Conservation (phyloP, 2,113 vertebrate genomes). For the Arvicanthis niloticus region DNA sequence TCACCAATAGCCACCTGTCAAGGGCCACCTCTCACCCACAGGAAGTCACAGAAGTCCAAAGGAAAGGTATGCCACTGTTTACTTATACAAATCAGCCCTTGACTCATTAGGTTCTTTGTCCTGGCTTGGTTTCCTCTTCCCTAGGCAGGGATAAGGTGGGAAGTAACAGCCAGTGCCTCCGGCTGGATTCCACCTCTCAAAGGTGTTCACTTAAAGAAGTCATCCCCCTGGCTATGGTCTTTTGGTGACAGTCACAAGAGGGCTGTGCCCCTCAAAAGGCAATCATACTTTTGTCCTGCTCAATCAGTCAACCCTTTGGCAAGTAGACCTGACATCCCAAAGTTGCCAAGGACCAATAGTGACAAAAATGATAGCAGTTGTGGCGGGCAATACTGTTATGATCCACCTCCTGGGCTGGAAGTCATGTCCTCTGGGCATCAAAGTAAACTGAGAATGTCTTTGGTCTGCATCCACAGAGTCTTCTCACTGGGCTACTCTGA, state of each 20-base stretch:
- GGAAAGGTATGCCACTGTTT: background rate
- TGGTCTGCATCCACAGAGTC: background rate
- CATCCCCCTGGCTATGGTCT: background rate
- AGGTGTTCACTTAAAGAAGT: background rate
- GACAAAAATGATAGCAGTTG: background rate
- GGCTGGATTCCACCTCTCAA: background rate
- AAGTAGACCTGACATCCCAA: background rate
- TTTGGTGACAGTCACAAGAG: background rate
- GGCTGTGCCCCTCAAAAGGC: background rate
- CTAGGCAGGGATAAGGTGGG: background rate
- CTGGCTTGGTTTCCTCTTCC: background rate
- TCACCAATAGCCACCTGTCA: background rate
- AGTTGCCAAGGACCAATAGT: background rate
- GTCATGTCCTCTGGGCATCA: background rate
- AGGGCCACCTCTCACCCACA: conserved; percentile 35
- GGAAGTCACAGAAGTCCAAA: conserved; percentile 20
- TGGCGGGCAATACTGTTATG: background rate
- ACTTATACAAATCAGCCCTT: conserved; percentile 54
- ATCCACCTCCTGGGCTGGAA: background rate
- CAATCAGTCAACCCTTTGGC: background rate
- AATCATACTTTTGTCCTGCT: background rate
- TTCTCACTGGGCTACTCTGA: background rate
- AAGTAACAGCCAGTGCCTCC: background rate
- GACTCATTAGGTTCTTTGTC: background rate
- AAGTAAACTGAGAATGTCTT: background rate